Conservation (phyloP, 2,113 vertebrate genomes). For the Callospermophilus lateralis region DNA sequence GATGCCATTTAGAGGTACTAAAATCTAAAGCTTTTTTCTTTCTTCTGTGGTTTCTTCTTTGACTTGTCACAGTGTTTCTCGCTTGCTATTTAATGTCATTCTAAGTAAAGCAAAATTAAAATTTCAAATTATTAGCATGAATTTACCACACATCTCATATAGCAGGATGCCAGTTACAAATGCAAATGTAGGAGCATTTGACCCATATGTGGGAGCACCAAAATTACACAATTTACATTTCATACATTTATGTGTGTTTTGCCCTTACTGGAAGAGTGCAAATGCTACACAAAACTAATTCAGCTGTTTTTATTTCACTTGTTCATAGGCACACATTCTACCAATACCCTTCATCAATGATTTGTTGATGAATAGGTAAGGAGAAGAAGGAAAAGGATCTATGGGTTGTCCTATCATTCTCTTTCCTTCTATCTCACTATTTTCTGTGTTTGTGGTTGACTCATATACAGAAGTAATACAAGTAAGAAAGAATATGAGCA, state of each 20-base stretch:
- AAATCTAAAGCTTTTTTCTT: conserved; percentile 28
- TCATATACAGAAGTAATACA: not conserved
- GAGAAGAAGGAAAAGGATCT: not conserved
- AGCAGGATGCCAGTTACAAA: conserved; percentile 18
- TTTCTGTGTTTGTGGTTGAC: not conserved
- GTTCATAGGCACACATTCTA: conserved; percentile 10
- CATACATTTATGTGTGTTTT: conserved; percentile 31
- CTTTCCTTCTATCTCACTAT: conserved; percentile 6
- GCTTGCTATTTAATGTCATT: conserved; percentile 55
- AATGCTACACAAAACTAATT: not conserved
- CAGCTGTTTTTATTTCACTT: conserved; percentile 37
- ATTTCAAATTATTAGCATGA: conserved; percentile 62
- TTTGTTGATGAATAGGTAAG: not conserved
- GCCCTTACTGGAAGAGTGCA: not conserved
- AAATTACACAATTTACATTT: conserved; percentile 52
- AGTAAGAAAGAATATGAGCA: not conserved
- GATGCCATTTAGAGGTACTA: not conserved
- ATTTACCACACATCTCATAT: conserved; percentile 50
- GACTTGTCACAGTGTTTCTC: conserved; percentile 13
- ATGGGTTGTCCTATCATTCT: not conserved
- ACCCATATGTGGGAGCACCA: conserved; percentile 26
- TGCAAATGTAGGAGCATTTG: conserved; percentile 53
- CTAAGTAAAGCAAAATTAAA: conserved; percentile 63
- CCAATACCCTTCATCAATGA: not conserved
- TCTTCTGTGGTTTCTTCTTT: conserved; percentile 42